Percentiles rank a stretch among this genome's conserved stretches.
Evolutionary conservation across 1,140 invertebrate genomes (phyloP).

Genomic region (Cotesia glomerata): DNA sequence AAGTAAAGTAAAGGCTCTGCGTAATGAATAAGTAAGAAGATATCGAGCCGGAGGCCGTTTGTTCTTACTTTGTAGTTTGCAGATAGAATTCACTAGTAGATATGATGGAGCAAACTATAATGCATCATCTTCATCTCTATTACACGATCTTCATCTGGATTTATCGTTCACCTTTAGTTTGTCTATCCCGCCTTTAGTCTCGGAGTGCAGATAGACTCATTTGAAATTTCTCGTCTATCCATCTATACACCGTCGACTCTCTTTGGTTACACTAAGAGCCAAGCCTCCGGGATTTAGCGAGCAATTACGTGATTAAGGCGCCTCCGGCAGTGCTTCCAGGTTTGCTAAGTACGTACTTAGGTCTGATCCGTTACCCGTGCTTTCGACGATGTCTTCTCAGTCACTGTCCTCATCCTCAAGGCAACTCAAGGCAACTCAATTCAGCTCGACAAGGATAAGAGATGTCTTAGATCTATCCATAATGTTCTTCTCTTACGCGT

Average conservation of each 20-base stretch:
- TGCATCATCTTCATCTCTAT: constrained; percentile 12
- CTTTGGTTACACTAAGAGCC: constrained; percentile 20
- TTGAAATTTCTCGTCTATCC: not conserved
- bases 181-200: not conserved
- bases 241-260: not conserved
- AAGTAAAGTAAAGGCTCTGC: constrained; percentile 46
- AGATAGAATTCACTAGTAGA: constrained; percentile 2
- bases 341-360: constrained; percentile 62
- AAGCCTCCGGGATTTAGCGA: constrained; percentile 55
- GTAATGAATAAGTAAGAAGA: constrained; percentile 62
- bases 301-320: constrained; percentile 65
- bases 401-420: not conserved
- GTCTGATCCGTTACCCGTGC: constrained; percentile 52
- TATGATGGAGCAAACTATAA: too few species aligned
- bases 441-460: not conserved
- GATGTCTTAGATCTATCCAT: not conserved
- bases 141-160: not conserved
- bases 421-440: too few species aligned
- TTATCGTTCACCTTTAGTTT: not conserved
- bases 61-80: constrained; percentile 54
- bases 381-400: not conserved
- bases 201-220: not conserved
- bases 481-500: too few species aligned
- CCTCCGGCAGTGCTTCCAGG: constrained; percentile 55
- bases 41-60: constrained; percentile 60